Percentiles rank a stretch among this genome's conserved stretches.
Conservation (phyloP, 2,113 vertebrate genomes). For the Bufo gargarizans region DNA sequence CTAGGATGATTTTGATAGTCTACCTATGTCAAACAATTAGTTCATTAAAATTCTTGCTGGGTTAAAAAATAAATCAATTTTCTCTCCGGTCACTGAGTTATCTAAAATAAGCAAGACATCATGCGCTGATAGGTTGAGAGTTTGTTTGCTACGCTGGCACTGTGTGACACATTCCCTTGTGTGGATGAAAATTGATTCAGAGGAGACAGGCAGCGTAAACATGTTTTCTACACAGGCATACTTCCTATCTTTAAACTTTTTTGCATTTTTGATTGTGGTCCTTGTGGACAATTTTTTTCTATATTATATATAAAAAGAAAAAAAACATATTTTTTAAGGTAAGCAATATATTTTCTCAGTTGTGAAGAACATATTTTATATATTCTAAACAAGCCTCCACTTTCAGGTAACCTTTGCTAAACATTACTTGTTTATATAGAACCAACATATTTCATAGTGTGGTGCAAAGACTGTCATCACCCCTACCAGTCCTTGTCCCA, state of each 20-base stretch:
- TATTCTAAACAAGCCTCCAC: not conserved
- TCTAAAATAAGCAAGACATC: constrained; percentile 54
- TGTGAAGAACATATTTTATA: not conserved
- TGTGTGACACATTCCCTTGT: constrained; percentile 40
- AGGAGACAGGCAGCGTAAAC: constrained; percentile 40
- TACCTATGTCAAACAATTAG: constrained; percentile 44
- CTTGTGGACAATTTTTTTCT: not conserved
- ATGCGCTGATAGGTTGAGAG: constrained; percentile 46
- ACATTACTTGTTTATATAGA: too few relatives aligned
- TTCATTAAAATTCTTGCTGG: constrained; percentile 52
- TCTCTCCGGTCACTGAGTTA: constrained; percentile 21
- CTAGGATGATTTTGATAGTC: constrained; percentile 18
- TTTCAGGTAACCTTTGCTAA: too few relatives aligned
- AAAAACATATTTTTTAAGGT: not conserved
- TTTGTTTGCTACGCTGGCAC: constrained; percentile 56
- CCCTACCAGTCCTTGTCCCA: too few relatives aligned
- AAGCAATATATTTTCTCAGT: not conserved
- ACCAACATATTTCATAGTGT: too few relatives aligned
- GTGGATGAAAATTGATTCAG: constrained; percentile 59
- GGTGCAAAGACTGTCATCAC: too few relatives aligned
- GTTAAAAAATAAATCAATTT: constrained; percentile 47
- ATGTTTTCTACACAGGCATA: constrained; percentile 43
- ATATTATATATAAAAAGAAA: not conserved
- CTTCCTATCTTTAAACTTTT: not conserved
- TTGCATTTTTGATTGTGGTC: not conserved